Evolutionary conservation across 2,113 vertebrate genomes (phyloP).

Genomic region (Sciurus niger): DNA sequence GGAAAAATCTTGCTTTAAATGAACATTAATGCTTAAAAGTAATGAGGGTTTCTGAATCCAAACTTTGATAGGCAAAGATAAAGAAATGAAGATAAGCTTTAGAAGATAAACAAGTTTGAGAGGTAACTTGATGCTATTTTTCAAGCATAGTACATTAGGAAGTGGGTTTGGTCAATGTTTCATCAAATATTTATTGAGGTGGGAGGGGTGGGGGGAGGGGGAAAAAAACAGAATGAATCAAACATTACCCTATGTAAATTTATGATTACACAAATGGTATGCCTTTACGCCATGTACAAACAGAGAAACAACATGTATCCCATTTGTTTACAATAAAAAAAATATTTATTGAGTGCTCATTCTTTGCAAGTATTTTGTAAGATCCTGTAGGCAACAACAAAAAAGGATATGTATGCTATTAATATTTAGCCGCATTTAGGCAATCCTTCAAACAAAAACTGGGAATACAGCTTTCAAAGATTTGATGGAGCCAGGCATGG

Average conservation of each 20-base stretch:
- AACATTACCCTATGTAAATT: no score
- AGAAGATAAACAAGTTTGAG: background rate
- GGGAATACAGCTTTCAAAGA: background rate
- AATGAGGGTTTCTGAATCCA: background rate
- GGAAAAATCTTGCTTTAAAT: background rate
- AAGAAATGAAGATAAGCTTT: background rate
- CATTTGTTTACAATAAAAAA: no score
- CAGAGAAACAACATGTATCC: no score
- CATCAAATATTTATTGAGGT: background rate
- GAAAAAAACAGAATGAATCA: no score
- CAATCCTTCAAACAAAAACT: background rate
- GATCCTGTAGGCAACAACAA: background rate
- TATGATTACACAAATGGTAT: no score
- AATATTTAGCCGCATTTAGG: background rate
- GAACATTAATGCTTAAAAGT: background rate
- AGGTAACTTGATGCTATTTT: background rate
- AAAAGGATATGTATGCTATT: background rate
- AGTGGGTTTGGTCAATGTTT: background rate
- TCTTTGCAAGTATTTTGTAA: background rate
- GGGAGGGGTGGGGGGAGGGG: no score
- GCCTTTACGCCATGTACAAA: no score
- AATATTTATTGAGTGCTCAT: background rate
- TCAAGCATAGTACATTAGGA: background rate
- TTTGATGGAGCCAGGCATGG: no score
- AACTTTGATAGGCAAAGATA: conserved; percentile 60